Base-by-base conservation (phyloP, 30 jellyfish, hydroid and myxozoan genomes). In the Kudoa iwatai region DNA sequence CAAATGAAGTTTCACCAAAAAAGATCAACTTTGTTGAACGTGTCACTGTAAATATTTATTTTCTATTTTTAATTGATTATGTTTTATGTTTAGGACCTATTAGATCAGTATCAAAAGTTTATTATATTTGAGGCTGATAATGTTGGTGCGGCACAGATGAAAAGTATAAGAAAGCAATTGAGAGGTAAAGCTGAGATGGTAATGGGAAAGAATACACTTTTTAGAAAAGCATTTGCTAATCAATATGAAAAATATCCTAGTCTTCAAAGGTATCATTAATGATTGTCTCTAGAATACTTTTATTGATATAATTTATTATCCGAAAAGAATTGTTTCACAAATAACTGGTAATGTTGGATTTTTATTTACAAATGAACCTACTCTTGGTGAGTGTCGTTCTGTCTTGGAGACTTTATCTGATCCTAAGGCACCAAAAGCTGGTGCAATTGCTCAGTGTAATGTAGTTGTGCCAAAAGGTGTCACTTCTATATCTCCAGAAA, bases 81-180 rank as follows among this genome's bases (percentile, higher is more conserved):
- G n/a, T n/a, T n/a, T n/a, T n/a, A n/a, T n/a, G n/a, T n/a, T n/a
- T n/a, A n/a, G n/a, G n/a, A n/a, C n/a, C n/a, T n/a, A n/a, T n/a
- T n/a, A n/a, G n/a, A n/a, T n/a, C n/a, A n/a, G n/a, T n/a, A n/a
- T n/a, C n/a, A n/a, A n/a, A n/a, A n/a, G n/a, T n/a, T n/a, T n/a
- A 28, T 68, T 48, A 28, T 68, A 42, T 84, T 68, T 4, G 21
- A 55, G 30, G 90, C 82, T 22, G 90, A 68, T 64, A 68, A 68
- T 59, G 90, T 68, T 43, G 85, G 90, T 51, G 57, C 90, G 40
- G 58, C 57, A 42, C 90, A 68, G 45, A 58, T 68, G 85, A 84
- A 68, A 51, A 81, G 58, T 24, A 68, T 59, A 40, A 43, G 90
- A 25, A 48, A 53, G n/a, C 83, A 64, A n/a, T 36, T 68, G 42